These are phyloP conservation scores for Yasuhikotakia modesta DNA, from an alignment of 2,797 vertebrate species.

Conservation along the genomic window DNA sequence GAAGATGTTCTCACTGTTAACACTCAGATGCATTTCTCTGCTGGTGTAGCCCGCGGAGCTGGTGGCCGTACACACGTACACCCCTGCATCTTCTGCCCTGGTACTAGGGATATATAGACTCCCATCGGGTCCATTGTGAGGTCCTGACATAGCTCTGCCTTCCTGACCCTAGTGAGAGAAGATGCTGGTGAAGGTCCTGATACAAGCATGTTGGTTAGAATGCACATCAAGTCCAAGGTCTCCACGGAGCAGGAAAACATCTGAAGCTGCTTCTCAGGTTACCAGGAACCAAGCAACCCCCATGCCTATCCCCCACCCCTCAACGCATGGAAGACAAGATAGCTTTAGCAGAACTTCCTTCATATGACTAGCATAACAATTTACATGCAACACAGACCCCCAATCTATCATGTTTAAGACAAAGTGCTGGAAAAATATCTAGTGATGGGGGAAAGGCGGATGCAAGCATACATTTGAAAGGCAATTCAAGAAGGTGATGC, in stretches of 20 bases:
- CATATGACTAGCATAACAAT: conserved; percentile 67
- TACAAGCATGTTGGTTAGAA: conserved; percentile 34
- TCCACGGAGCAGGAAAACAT: conserved; percentile 19
- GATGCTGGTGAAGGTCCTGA: conserved; percentile 43
- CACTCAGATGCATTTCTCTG: conserved; percentile 82
- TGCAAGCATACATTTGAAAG: conserved; percentile 22
- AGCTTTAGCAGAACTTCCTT: conserved; percentile 71
- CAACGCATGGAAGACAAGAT: conserved; percentile 64
- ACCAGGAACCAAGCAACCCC: conserved; percentile 21
- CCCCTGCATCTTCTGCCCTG: conserved; percentile 74
- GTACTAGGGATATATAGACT: conserved; percentile 79
- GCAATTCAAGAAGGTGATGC: background rate
- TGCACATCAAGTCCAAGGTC: conserved; percentile 27
- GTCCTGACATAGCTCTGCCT: conserved; percentile 49
- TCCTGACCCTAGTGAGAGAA: conserved; percentile 75
- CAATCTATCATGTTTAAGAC: conserved; percentile 24
- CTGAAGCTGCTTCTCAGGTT: conserved; percentile 13
- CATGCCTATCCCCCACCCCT: conserved; percentile 36
- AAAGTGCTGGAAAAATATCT: conserved; percentile 10
- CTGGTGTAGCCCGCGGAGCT: conserved; percentile 84
- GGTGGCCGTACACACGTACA: conserved; percentile 87
- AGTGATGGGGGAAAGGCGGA: background rate
- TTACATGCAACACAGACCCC: conserved; percentile 52
- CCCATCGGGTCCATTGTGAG: conserved; percentile 72
- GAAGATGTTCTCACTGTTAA: conserved; percentile 83